Percentiles rank a stretch among this genome's conserved stretches.
Evolutionary conservation across 2,888 invertebrate species (phyloP).

Genomic region (Sesia bembeciformis): DNA sequence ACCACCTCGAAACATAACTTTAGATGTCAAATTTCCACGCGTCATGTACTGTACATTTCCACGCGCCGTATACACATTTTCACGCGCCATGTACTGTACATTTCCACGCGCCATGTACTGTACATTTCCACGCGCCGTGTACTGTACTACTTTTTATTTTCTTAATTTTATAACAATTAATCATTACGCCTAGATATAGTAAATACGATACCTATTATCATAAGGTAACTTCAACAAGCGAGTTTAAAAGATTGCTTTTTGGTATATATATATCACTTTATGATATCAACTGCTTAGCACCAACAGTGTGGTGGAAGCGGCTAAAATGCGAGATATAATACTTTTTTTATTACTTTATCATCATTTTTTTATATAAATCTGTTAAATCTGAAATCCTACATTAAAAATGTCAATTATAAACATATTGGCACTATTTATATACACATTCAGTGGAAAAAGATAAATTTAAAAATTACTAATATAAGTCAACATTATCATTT

Average conservation of each 20-base stretch:
- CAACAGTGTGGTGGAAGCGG: background rate
- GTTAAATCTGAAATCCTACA: background rate
- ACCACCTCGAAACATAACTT: no score
- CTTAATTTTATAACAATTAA: no score
- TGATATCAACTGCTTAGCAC: background rate
- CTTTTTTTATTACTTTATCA: background rate
- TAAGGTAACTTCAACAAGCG: background rate
- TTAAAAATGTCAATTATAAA: background rate
- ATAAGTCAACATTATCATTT: background rate
- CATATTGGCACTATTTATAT: background rate
- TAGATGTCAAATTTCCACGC: no score
- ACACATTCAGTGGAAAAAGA: background rate
- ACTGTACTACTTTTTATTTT: no score
- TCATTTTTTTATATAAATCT: background rate
- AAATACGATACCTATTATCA: no score
- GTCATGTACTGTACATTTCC: no score
- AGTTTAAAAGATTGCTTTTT: background rate
- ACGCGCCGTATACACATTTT: no score
- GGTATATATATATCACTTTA: background rate
- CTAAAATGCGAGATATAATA: background rate
- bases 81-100: no score
- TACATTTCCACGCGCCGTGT: no score
- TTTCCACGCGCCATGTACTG: no score
- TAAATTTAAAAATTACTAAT: background rate
- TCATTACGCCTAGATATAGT: no score